Evolutionary conservation across 2,113 vertebrate species (phyloP), one percentile per base, ranked within the genome.

Genomic region (Danionella cerebrum): DNA sequence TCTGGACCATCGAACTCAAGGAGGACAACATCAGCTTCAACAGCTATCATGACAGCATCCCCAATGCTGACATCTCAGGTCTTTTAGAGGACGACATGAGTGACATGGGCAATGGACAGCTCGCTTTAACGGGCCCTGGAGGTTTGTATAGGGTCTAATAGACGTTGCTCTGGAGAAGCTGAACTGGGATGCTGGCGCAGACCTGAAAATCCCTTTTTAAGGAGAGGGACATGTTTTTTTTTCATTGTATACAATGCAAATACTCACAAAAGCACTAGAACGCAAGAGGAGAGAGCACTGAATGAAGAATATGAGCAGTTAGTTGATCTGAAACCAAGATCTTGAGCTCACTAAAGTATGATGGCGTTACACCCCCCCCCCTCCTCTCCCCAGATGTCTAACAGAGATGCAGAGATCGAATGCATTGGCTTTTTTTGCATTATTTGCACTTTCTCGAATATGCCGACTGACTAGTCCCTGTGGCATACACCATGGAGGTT

Each of bases 21-120:
- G 92, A 93, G 78, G 92, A 94, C 80, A 93, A 93, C 79, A 93
- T 94, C 77, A 93, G 91, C 54, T 93, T 94, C 69, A 93, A 89
- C 84, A 94, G 92, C 80, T 94, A 93, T 83, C 92, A 94, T 0
- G 91, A 94, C 81, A 92, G 91, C 86, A 89, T 93, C 29, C 91
- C 92, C 64, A 93, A 93, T 1, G 91, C 89, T 0, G 92, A 94
- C 0, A 85, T 90, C 18, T 92, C 91, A 0, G 91, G 91, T 42
- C 75, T 94, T 66, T 69, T 94, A 81, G 92, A 94, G 33, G 92
- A 92, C 0, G 90, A 92, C 14, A 85, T 77, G 2, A 89, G 83
- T 0, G 91, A 94, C 44, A 85, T 90, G 3, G 82, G 89, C 0
- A 94, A 91, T 0, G 92, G 91, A 45, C 92, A 94, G 59, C 85